These are phyloP conservation scores for Miltochrista miniata DNA, from an alignment of 2,888 invertebrate species.

Conservation along the genomic window DNA sequence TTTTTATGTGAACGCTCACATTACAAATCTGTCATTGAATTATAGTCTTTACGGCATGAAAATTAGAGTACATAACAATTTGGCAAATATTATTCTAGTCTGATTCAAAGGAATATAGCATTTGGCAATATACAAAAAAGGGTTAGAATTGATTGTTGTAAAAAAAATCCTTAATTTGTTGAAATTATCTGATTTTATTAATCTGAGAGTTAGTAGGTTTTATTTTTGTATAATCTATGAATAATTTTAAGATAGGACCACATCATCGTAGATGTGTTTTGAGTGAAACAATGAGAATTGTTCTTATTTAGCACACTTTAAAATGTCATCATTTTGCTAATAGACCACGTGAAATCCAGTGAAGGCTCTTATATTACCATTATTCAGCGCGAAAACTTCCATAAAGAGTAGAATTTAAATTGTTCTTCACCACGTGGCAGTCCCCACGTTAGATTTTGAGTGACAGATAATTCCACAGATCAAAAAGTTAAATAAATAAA, in stretches of 20 bases:
- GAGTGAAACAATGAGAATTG: no score
- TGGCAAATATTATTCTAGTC: neutral
- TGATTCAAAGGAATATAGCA: neutral
- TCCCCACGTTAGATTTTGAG: no score
- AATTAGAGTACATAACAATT: neutral
- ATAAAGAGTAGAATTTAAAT: no score
- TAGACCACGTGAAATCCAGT: no score
- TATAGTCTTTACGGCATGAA: neutral
- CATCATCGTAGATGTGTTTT: neutral
- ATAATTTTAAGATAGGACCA: neutral
- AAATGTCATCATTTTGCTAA: no score
- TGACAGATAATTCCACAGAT: no score
- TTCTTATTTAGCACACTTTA: no score
- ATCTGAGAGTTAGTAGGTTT: conserved; percentile 31
- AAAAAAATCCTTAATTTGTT: neutral
- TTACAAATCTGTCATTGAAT: neutral
- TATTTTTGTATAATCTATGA: conserved; percentile 10
- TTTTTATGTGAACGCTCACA: conserved; percentile 30
- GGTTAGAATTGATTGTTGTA: neutral
- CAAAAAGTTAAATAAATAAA: no score
- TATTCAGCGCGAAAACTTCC: no score
- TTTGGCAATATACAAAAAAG: neutral
- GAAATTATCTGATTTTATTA: conserved; percentile 5
- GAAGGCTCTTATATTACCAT: no score
- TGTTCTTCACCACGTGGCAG: no score